Evolutionary conservation across 2,888 invertebrate genomes (phyloP), one percentile per base, ranked within the genome.

Genomic region (Drosophila melanosoma): DNA sequence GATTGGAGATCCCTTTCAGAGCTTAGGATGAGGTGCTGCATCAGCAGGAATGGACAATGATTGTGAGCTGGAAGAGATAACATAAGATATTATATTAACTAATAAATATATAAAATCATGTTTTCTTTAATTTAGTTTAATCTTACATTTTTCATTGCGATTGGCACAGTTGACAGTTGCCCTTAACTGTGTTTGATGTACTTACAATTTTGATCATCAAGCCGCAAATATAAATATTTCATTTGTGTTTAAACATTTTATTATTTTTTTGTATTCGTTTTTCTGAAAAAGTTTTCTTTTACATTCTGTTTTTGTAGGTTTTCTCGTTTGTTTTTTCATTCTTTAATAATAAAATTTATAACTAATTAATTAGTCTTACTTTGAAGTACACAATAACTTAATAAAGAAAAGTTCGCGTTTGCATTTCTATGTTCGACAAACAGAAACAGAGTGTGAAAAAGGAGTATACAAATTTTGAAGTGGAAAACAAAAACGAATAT

Each of bases 351-450:
- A 74, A 64, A 79, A 74, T 63, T 78, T 87, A 79, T 72, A 84
- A 82, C 87, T 91, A 91, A 89, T 85, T 90, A 91, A 91, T 91
- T 91, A 91, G 90, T 92, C 92, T 91, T 91, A 91, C 81, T 87
- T 90, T 91, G 89, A 92, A 91, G 87, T 92, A 91, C 87, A 92
- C 88, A 91, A 89, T 91, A 89, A 84, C 83, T 90, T 87, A 90
- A 81, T 69, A 63, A 66, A 76, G 81, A 75, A 71, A 83, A 87
- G 82, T 90, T 89, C 82, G 70, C 77, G 65, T 45, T 67, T 67
- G 75, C 75, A 70, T 59, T 66, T 75, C 60, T 75, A 78, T 78
- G 74, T 79, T 72, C 78, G 83, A 83, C 76, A 74, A 85, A 81
- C 74, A 69, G 71, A 81, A 69, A 81, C 69, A 69, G 57, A n/a